A percentile compares a stretch with the other conserved stretches of the same genome.
These are phyloP conservation scores for Craseonycteris thonglongyai DNA, from an alignment of 2,113 vertebrate species.

Conservation along the genomic window DNA sequence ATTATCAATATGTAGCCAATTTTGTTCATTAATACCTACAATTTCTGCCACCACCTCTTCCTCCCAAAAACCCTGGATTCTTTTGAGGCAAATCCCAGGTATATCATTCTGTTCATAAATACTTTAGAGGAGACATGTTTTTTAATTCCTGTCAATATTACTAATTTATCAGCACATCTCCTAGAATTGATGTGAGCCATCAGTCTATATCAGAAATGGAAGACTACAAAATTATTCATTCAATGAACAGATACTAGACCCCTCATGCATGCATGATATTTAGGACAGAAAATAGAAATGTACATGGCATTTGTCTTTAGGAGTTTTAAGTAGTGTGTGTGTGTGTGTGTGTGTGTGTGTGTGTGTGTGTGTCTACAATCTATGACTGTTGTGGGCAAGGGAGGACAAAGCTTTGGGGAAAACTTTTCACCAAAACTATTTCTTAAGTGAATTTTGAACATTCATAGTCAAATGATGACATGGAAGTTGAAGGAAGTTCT, in stretches of 20 bases:
- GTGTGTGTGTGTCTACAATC: not conserved
- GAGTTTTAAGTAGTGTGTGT: not conserved
- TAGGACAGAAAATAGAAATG: not conserved
- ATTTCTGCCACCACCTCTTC: not conserved
- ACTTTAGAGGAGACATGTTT: not conserved
- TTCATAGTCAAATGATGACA: not conserved
- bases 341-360: not conserved
- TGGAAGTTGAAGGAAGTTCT: not conserved
- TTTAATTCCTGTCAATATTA: not conserved
- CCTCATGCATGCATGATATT: not conserved
- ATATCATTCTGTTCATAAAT: slow-evolving; percentile 2
- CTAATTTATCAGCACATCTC: not conserved
- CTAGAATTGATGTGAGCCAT: not conserved
- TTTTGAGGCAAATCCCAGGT: not conserved
- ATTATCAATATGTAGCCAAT: not conserved
- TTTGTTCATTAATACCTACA: not conserved
- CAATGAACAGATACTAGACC: not conserved
- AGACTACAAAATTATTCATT: not conserved
- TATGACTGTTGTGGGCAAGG: not conserved
- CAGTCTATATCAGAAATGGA: not conserved
- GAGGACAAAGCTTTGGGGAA: not conserved
- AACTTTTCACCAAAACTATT: not conserved
- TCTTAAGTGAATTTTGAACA: slow-evolving; percentile 3
- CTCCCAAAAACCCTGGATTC: not conserved
- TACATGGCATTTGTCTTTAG: not conserved